These are phyloP conservation scores for Mamestra brassicae DNA, from an alignment of 2,888 invertebrate genomes.

Conservation along the genomic window DNA sequence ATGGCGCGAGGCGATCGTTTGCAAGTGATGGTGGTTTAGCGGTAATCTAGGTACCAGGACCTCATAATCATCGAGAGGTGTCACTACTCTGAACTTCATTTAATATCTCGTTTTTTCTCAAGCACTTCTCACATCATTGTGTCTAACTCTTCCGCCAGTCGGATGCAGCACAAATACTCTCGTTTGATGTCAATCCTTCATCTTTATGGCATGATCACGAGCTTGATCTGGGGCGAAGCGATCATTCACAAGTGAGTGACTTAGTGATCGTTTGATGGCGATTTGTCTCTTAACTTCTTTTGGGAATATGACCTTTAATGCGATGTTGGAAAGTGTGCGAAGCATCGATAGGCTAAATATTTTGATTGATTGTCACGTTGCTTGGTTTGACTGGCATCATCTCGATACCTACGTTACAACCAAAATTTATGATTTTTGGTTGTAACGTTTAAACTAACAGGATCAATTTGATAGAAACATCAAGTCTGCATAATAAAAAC, in stretches of 20 bases:
- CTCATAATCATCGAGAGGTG: not conserved
- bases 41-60: not conserved
- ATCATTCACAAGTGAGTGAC: constrained; percentile 42
- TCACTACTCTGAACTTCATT: constrained; percentile 27
- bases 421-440: too few species aligned
- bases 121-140: constrained; percentile 9
- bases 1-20: constrained; percentile 57
- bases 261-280: constrained; percentile 37
- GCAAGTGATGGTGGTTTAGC: constrained; percentile 12
- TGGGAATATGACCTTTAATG: constrained; percentile 33
- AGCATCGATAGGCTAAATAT: not conserved
- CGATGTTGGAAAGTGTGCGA: not conserved
- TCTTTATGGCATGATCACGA: constrained; percentile 67
- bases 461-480: too few species aligned
- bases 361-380: constrained; percentile 4
- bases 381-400: not conserved
- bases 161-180: constrained; percentile 44
- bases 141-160: constrained; percentile 10
- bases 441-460: too few species aligned
- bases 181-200: constrained; percentile 64
- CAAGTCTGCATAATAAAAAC: too few species aligned
- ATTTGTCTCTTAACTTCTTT: constrained; percentile 13
- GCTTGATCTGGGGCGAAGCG: constrained; percentile 53
- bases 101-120: constrained; percentile 29
- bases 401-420: too few species aligned